These are phyloP conservation scores for Desmophyllum pertusum DNA, from an alignment of 92 coral and sea anemone genomes.

Conservation along the genomic window DNA sequence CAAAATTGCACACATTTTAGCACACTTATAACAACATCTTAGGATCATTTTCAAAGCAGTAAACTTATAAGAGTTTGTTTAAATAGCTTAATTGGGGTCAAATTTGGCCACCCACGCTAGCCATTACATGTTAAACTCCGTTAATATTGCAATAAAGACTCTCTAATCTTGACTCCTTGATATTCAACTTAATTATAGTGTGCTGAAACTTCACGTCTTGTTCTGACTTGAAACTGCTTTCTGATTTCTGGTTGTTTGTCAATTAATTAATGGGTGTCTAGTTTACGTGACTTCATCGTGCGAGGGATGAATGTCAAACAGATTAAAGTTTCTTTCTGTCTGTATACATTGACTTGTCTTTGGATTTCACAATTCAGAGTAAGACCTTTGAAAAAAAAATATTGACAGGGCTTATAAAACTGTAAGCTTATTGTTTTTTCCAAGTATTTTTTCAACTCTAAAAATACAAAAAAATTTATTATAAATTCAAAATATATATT, in stretches of 20 bases:
- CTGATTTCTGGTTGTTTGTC: not conserved
- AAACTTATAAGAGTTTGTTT: not conserved
- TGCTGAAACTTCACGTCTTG: not conserved
- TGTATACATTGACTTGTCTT: not conserved
- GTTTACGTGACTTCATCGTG: not conserved
- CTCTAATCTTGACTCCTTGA: not conserved
- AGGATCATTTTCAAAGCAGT: not conserved
- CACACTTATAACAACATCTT: too few species aligned
- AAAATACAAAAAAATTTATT: too few species aligned
- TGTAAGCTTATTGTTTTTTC: too few species aligned
- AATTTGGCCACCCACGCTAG: not conserved
- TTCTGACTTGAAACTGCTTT: not conserved
- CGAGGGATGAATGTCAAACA: not conserved
- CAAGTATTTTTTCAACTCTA: too few species aligned
- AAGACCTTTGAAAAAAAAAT: too few species aligned
- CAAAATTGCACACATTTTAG: not conserved
- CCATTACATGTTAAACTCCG: not conserved
- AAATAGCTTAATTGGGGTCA: not conserved
- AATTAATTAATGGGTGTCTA: not conserved
- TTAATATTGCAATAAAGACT: not conserved
- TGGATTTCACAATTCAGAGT: not conserved
- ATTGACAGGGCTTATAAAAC: too few species aligned
- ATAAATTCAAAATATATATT: too few species aligned
- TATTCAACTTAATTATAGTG: not conserved
- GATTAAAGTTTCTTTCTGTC: not conserved